Conservation (phyloP, 2,797 vertebrate species). For the Semotilus atromaculatus region DNA sequence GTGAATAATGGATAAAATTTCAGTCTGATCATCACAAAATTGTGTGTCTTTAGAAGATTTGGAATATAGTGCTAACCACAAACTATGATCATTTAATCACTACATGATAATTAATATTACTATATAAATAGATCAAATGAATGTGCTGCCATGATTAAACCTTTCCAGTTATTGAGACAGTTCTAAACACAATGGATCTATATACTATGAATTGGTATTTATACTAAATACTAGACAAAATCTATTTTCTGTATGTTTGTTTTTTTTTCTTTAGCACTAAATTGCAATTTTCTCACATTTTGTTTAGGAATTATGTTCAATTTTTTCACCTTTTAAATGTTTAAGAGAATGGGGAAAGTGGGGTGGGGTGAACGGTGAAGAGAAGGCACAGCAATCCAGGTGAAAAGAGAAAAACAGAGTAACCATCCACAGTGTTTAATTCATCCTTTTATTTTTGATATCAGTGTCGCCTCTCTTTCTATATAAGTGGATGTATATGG, state of each 20-base stretch:
- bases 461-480: constrained; percentile 84
- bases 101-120: background rate
- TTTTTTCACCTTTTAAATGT: background rate
- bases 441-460: constrained; percentile 83
- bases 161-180: background rate
- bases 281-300: background rate
- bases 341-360: constrained; percentile 3
- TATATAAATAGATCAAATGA: background rate
- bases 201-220: background rate
- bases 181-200: background rate
- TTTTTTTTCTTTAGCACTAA: background rate
- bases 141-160: background rate
- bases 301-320: background rate
- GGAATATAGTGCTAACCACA: background rate
- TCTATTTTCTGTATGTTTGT: background rate
- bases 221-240: background rate
- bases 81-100: background rate
- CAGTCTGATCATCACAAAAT: background rate
- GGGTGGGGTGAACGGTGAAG: constrained; percentile 28
- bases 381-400: constrained; percentile 58
- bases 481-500: constrained; percentile 86
- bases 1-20: background rate
- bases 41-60: background rate
- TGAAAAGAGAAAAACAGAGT: constrained; percentile 57
- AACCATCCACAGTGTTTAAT: constrained; percentile 80